Evolutionary conservation across 30 jellyfish, hydroid and myxozoan genomes (phyloP).

Genomic region (Chrysaora quinquecirrha): DNA sequence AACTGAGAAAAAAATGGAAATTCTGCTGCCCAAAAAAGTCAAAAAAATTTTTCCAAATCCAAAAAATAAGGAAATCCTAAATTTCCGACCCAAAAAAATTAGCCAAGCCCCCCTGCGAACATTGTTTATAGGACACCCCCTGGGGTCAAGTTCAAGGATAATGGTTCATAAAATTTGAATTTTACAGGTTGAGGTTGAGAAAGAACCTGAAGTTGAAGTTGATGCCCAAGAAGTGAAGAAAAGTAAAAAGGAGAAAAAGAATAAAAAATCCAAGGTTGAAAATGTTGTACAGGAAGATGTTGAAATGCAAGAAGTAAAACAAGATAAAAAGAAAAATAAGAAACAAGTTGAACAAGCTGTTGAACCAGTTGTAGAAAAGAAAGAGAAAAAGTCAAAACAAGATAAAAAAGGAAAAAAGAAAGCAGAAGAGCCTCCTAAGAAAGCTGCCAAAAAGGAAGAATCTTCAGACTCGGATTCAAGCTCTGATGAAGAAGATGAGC

Average conservation of each 20-base stretch:
- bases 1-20: no score
- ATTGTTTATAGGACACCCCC: no score
- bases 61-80: no score
- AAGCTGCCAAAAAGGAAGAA: background rate
- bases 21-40: no score
- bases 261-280: slow-evolving; percentile 28
- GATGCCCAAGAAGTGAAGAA: background rate
- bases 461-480: slow-evolving; percentile 27
- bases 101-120: no score
- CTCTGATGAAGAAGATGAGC: slow-evolving; percentile 19
- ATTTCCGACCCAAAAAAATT: no score
- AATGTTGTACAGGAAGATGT: slow-evolving; percentile 6
- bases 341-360: background rate
- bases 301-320: slow-evolving; percentile 14
- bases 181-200: slow-evolving; percentile 3
- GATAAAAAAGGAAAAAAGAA: slow-evolving; percentile 28
- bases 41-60: no score
- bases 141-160: no score
- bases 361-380: background rate
- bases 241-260: slow-evolving; percentile 41
- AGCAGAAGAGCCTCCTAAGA: background rate
- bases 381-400: slow-evolving; percentile 1
- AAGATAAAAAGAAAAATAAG: slow-evolving; percentile 32
- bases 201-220: slow-evolving; percentile 39
- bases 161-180: no score